These are phyloP conservation scores for Pipistrellus pipistrellus DNA, from an alignment of 2,797 vertebrate genomes.

Conservation along the genomic window DNA sequence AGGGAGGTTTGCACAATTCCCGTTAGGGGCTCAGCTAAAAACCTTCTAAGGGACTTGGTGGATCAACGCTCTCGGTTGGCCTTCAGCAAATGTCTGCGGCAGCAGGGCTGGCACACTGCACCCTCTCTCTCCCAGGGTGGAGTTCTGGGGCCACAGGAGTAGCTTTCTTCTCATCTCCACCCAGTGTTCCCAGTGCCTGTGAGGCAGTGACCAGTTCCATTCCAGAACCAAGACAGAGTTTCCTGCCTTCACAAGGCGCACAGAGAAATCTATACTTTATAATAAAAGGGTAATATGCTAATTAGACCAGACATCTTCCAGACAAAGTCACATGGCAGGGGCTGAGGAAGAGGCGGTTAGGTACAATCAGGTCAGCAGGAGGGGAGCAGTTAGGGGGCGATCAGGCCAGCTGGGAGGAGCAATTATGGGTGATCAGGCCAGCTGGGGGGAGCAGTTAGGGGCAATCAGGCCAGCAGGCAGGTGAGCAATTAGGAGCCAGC, in stretches of 20 bases:
- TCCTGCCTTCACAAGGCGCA: background rate
- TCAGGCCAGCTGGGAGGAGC: too few relatives aligned
- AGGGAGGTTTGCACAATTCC: background rate
- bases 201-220: background rate
- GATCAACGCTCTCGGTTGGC: background rate
- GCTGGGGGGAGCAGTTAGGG: too few relatives aligned
- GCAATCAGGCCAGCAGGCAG: too few relatives aligned
- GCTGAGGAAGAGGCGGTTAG: too few relatives aligned
- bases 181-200: background rate
- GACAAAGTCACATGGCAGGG: too few relatives aligned
- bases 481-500: too few relatives aligned
- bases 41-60: background rate
- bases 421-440: too few relatives aligned
- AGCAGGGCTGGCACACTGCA: fast-evolving
- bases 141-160: background rate
- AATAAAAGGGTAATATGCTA: too few relatives aligned
- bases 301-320: too few relatives aligned
- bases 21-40: constrained; percentile 18
- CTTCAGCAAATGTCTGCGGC: background rate
- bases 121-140: background rate
- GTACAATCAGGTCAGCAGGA: too few relatives aligned
- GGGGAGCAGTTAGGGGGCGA: too few relatives aligned
- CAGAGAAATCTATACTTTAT: background rate
- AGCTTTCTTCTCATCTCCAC: background rate
- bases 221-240: constrained; percentile 12